phyloP scores from a whole-genome alignment of 1,140 invertebrate species.

The Rhopalosiphum padi region DNA sequence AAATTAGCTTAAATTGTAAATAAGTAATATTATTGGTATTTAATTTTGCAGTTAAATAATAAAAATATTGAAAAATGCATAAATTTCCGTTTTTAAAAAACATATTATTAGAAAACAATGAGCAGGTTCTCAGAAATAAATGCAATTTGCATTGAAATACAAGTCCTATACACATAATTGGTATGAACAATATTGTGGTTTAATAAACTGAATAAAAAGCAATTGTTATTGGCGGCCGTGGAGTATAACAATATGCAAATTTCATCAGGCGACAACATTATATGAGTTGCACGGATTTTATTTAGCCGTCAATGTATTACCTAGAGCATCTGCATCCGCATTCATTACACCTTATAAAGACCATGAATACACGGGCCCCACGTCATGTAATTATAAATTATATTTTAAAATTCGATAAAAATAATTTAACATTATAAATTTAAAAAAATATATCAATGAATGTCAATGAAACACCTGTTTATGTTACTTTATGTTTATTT shows the following conservation, averaged over 20 bases:
- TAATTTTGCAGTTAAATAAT: background rate
- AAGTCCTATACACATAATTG: background rate
- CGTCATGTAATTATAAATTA: background rate
- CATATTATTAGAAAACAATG: background rate
- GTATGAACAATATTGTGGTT: background rate
- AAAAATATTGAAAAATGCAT: background rate
- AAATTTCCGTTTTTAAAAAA: background rate
- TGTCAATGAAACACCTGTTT: background rate
- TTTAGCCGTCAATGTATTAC: constrained; percentile 1
- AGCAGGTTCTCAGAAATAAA: background rate
- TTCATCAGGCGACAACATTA: background rate
- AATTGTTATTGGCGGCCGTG: constrained; percentile 5
- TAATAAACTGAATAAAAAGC: background rate
- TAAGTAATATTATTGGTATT: background rate
- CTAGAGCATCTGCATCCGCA: constrained; percentile 1
- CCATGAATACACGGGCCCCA: background rate
- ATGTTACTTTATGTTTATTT: background rate
- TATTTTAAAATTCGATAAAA: background rate
- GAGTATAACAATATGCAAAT: constrained; percentile 1
- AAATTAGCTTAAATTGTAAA: background rate
- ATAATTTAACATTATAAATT: background rate
- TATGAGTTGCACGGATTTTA: background rate
- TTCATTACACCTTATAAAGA: constrained; percentile 2
- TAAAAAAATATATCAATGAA: background rate
- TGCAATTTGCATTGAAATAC: background rate